These are phyloP conservation scores for Enteromius afrohamiltoni DNA, from an alignment of 2,797 vertebrate genomes.

Conservation along the genomic window DNA sequence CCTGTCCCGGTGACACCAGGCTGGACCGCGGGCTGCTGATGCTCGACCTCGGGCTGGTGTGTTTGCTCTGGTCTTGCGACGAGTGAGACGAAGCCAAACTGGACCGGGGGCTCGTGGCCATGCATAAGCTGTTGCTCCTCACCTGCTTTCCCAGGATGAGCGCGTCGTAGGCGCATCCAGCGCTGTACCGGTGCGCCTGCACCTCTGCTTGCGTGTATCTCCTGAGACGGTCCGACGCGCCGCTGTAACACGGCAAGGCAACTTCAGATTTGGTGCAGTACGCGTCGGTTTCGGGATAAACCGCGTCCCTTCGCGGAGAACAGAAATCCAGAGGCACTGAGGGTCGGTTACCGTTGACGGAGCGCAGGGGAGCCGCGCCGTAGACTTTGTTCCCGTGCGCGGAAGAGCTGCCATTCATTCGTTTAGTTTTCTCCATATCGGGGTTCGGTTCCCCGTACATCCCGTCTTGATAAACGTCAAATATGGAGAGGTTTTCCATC, in stretches of 20 bases:
- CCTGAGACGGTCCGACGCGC: slow-evolving; percentile 79
- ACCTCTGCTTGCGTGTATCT: slow-evolving; percentile 83
- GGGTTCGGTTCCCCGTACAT: slow-evolving; percentile 76
- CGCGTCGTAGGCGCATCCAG: slow-evolving; percentile 83
- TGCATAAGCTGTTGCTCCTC: slow-evolving; percentile 78
- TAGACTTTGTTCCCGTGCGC: slow-evolving; percentile 80
- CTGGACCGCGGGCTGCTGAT: slow-evolving; percentile 82
- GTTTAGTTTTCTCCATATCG: slow-evolving; percentile 77
- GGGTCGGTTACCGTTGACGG: slow-evolving; percentile 73
- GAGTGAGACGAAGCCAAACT: slow-evolving; percentile 80
- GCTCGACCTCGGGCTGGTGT: slow-evolving; percentile 85
- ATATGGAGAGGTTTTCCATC: slow-evolving; percentile 82
- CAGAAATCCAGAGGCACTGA: slow-evolving; percentile 79
- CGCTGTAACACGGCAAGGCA: slow-evolving; percentile 88
- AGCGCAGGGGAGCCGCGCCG: slow-evolving; percentile 78
- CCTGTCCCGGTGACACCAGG: slow-evolving; percentile 78
- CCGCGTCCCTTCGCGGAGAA: slow-evolving; percentile 76
- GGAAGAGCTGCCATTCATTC: slow-evolving; percentile 80
- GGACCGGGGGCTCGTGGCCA: slow-evolving; percentile 78
- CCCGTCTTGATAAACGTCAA: slow-evolving; percentile 76
- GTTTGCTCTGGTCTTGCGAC: slow-evolving; percentile 83
- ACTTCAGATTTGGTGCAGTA: slow-evolving; percentile 87
- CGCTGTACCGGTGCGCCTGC: slow-evolving; percentile 83
- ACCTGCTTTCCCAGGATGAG: slow-evolving; percentile 76
- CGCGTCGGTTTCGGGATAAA: slow-evolving; percentile 72